A percentile compares a stretch with the other conserved stretches of the same genome.
Conservation (phyloP, 1,140 invertebrate genomes). For the Bombus waltoni region DNA sequence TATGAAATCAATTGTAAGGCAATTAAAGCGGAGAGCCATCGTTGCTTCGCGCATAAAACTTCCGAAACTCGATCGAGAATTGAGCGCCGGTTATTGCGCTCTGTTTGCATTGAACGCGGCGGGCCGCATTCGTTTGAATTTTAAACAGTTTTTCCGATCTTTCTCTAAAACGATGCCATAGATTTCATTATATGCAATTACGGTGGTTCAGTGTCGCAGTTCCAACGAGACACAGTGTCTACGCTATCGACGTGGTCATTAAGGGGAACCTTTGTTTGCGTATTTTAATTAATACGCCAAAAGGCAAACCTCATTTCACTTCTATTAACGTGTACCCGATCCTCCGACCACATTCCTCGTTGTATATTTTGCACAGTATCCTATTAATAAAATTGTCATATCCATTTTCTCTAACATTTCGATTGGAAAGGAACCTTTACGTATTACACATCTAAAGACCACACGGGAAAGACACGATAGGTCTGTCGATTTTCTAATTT, state of each 20-base stretch:
- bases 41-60: conserved; percentile 8
- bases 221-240: neutral
- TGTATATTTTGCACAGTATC: neutral
- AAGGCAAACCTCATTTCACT: neutral
- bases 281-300: conserved; percentile 28
- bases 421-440: neutral
- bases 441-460: too few species aligned
- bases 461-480: too few species aligned
- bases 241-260: neutral
- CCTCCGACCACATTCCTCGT: neutral
- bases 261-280: conserved; percentile 8
- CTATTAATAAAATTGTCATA: neutral
- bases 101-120: conserved; percentile 3
- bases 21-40: conserved; percentile 20
- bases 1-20: conserved; percentile 38
- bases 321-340: neutral
- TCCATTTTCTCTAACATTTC: neutral
- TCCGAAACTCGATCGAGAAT: conserved; percentile 43
- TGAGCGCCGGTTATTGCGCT: conserved; percentile 23
- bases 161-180: conserved; percentile 14
- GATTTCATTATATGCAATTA: conserved; percentile 34
- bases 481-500: too few species aligned
- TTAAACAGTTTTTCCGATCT: conserved; percentile 28
- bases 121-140: conserved; percentile 47
- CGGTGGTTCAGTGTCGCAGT: neutral